Evolutionary conservation across 92 coral and sea anemone genomes (phyloP).

Genomic region (Siderastrea radians): DNA sequence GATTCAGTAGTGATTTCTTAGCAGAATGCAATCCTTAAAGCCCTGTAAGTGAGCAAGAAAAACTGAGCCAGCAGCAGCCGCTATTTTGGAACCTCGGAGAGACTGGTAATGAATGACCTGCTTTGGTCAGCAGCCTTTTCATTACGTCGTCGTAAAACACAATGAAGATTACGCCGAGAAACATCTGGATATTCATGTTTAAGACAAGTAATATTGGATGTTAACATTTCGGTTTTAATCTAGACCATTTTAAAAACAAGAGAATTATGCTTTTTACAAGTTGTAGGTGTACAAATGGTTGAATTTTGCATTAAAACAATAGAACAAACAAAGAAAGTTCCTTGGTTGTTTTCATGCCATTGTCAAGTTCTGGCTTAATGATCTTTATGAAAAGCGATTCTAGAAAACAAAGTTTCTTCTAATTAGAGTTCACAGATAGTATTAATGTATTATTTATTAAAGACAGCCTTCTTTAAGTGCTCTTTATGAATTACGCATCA

Average conservation of each 20-base stretch:
- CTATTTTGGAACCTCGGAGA: too few species aligned
- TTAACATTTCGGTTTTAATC: constrained; percentile 4
- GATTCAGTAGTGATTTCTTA: too few species aligned
- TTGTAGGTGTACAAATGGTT: constrained; percentile 6
- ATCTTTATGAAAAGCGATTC: constrained; percentile 8
- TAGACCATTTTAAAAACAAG: neutral
- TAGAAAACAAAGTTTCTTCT: constrained; percentile 6
- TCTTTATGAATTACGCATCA: neutral
- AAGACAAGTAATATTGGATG: neutral
- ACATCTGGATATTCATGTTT: constrained; percentile 6
- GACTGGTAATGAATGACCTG: too few species aligned
- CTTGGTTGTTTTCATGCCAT: neutral
- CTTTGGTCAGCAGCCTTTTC: too few species aligned
- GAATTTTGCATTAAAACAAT: neutral
- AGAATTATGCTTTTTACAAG: constrained; percentile 7
- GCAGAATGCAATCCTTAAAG: too few species aligned
- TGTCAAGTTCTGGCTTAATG: neutral
- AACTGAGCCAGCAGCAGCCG: too few species aligned
- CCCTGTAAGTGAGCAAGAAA: too few species aligned
- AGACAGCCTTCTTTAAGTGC: neutral
- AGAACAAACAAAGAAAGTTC: constrained; percentile 18
- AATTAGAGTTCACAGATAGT: constrained; percentile 6
- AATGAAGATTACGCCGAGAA: constrained; percentile 9
- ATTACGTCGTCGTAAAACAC: constrained; percentile 2
- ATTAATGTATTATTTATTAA: neutral